These are phyloP conservation scores for Zelleria hepariella DNA, from an alignment of 2,888 invertebrate genomes.

Conservation along the genomic window DNA sequence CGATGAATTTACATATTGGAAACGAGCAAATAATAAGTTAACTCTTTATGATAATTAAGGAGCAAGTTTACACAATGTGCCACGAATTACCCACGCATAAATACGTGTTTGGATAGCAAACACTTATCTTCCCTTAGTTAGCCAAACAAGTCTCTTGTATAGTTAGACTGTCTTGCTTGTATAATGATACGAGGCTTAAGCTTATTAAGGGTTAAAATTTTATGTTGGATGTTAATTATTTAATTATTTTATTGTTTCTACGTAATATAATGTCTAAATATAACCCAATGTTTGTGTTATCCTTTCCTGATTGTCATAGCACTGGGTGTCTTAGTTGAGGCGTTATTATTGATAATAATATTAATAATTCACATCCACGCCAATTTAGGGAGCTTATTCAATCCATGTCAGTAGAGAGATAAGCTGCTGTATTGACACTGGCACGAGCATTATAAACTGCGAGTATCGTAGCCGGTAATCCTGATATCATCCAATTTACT, in stretches of 20 bases:
- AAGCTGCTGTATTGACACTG: neutral
- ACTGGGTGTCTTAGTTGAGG: too few species aligned
- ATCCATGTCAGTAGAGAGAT: neutral
- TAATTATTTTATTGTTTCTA: too few species aligned
- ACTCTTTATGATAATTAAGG: neutral
- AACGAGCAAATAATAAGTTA: neutral
- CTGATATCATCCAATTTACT: neutral
- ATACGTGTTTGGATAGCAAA: neutral
- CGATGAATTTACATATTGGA: neutral
- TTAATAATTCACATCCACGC: neutral
- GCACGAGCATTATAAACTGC: neutral
- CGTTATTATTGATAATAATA: too few species aligned
- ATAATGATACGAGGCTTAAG: too few species aligned
- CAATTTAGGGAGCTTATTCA: neutral
- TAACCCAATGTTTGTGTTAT: too few species aligned
- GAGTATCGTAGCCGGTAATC: neutral
- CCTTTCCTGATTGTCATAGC: too few species aligned
- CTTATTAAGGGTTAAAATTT: too few species aligned
- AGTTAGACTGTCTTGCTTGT: too few species aligned
- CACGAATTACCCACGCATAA: neutral
- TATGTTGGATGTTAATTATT: too few species aligned
- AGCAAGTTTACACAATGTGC: neutral
- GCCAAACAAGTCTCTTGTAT: too few species aligned
- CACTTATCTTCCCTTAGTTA: neutral
- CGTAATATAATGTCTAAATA: too few species aligned